Base-by-base conservation (phyloP, 2,888 invertebrate genomes). In the Tanytarsus gracilentus region DNA sequence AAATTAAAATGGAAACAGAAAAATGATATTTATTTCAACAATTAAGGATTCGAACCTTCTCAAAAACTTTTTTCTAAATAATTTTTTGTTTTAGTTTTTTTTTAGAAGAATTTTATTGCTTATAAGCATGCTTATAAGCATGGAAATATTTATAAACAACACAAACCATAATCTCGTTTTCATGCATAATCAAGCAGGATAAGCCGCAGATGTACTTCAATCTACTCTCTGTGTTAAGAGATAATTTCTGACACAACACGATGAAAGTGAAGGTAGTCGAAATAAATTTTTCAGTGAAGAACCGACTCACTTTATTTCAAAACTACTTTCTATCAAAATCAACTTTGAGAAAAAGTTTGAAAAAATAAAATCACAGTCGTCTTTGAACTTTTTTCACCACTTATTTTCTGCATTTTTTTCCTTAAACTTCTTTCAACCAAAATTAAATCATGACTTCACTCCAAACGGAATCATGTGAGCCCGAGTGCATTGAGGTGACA, bases 111-210 rank as follows among this genome's bases (percentile, higher is more conserved):
- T n/a, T n/a, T n/a, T n/a, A n/a, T n/a, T n/a, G n/a, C n/a, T n/a
- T n/a, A n/a, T n/a, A n/a, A n/a, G n/a, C n/a, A n/a, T n/a, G n/a
- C n/a, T n/a, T n/a, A n/a, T n/a, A n/a, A n/a, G n/a, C n/a, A n/a
- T n/a, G n/a, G n/a, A n/a, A n/a, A n/a, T n/a, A n/a, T n/a, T n/a
- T n/a, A n/a, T 44, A 44, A 44, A 44, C 44, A 44, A 44, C 21
- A n/a, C n/a, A 49, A 49, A 49, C 49, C 49, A 49, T 49, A 49
- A 49, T 49, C 49, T 49, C 49, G 21, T 49, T 49, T 27, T 49
- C 49, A 49, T 49, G 49, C 49, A 49, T 49, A 49, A 49, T 49
- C 49, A 49, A 49, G 27, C 27, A 49, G 44, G 44, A 44, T 23
- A 44, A 23, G 44, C 44, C 44, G 44, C 44, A 44, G 44, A 44